Evolutionary conservation across 1,140 invertebrate genomes (phyloP), one percentile per base, ranked within the genome.

Genomic region (Steinernema feltiae): DNA sequence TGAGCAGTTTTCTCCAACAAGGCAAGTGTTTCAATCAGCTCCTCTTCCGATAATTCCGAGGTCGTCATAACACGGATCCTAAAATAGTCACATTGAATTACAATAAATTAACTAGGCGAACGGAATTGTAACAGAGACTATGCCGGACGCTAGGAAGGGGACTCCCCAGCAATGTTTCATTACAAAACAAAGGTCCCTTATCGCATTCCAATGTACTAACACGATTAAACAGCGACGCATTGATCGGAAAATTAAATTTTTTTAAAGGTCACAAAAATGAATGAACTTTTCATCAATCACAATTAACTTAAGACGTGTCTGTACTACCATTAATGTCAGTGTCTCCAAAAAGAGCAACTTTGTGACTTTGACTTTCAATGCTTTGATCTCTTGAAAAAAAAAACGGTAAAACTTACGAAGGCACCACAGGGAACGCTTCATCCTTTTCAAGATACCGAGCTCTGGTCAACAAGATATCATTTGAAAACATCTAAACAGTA

Each of bases 361-460:
- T 46, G 41, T 12, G 24, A 63, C 24, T 21, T 63, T 15, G 24
- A 17, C 53, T 63, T 12, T 27, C 24, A 15, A 7, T 63, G 7
- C 1, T 15, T 71, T 15, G 1, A 48, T 15, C 31, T 77, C n/a
- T 1, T 12, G 24, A 27, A 73, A 76, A 1, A 30, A 24, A 3
- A 48, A 30, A 32, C 18, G 29, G 7, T 74, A 79, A 21, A 31
- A 69, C 78, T 24, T 63, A 80, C 78, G 78, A 80, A 24, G 79
- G 79, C 7, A 46, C 69, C 53, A 77, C 53, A 24, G 78, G 72
- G 70, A 85, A 85, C n/a, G 63, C 17, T 72, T 85, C 84, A 32
- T 81, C 81, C 30, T 84, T 72, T 1, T 74, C 80, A n/a, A 85
- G 69, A 73, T 85, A 85, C 24, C 79, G 71, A 17, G 84, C 82